phyloP scores from a whole-genome alignment of 1,140 invertebrate genomes.

The Drosophila yakuba region DNA sequence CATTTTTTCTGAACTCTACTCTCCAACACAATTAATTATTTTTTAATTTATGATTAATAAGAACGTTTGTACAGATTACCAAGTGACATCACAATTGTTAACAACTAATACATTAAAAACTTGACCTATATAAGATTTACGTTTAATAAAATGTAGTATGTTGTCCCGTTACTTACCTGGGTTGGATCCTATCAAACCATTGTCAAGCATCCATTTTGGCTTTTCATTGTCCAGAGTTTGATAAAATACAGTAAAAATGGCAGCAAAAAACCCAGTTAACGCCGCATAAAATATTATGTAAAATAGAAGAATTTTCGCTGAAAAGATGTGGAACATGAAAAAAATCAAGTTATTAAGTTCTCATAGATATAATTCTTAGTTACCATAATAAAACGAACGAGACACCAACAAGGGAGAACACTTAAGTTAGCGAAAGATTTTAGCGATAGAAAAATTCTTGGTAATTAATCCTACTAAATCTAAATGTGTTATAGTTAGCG shows the following conservation, averaged over 20 bases:
- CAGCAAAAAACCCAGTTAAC: slow-evolving; percentile 95
- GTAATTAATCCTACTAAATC: no score
- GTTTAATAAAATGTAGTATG: background rate
- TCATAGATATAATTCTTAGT: background rate
- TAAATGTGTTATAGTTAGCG: no score
- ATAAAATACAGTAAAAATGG: slow-evolving; percentile 96
- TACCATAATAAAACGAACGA: background rate
- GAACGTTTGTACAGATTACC: no score
- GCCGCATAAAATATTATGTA: slow-evolving; percentile 96
- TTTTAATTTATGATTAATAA: no score
- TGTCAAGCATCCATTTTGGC: slow-evolving; percentile 94
- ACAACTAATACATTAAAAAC: no score
- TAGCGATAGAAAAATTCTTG: no score
- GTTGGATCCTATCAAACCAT: slow-evolving; percentile 95
- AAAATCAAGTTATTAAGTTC: background rate
- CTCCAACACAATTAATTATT: no score
- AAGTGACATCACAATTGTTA: no score
- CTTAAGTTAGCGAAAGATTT: no score
- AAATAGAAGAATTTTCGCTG: slow-evolving; percentile 97
- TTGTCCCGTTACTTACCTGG: slow-evolving; percentile 88
- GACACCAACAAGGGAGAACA: no score
- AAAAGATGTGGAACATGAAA: slow-evolving; percentile 83
- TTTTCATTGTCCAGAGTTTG: slow-evolving; percentile 93
- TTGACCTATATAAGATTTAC: no score
- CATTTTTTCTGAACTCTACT: no score